A percentile compares a stretch with the other conserved stretches of the same genome.
phyloP scores from a whole-genome alignment of 2,888 invertebrate species.

The Ophion ventricosus region DNA sequence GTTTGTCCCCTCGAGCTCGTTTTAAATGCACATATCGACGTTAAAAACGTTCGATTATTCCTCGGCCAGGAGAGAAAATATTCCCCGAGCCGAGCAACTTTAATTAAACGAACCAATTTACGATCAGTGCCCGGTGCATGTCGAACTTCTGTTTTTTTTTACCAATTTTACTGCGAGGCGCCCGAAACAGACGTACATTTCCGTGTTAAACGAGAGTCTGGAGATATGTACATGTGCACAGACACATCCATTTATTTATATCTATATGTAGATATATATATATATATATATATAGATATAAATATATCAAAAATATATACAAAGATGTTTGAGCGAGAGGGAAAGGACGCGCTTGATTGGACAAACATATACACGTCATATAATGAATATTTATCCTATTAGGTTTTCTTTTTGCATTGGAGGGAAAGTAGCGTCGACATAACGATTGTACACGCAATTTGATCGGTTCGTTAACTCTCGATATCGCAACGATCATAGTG shows the following conservation, averaged over 20 bases:
- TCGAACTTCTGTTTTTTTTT: constrained; percentile 37
- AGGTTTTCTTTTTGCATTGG: constrained; percentile 52
- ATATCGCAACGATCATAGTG: not conserved
- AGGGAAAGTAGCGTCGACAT: constrained; percentile 44
- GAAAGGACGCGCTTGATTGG: constrained; percentile 55
- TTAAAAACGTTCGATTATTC: constrained; percentile 46
- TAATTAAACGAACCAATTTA: constrained; percentile 69
- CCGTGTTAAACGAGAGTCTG: constrained; percentile 41
- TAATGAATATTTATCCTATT: constrained; percentile 65
- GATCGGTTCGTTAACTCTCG: constrained; percentile 59
- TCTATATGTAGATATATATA: not conserved
- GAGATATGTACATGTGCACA: not conserved
- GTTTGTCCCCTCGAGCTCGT: constrained; percentile 42
- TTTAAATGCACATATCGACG: constrained; percentile 61
- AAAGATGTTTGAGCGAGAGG: not conserved
- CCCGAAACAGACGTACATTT: constrained; percentile 59
- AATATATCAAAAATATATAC: not conserved
- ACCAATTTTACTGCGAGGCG: not conserved
- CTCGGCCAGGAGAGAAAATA: constrained; percentile 22
- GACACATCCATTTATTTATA: not conserved
- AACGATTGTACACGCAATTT: constrained; percentile 51
- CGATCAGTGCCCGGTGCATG: constrained; percentile 51
- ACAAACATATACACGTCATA: constrained; percentile 46
- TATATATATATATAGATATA: not conserved
- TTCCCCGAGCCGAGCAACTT: constrained; percentile 54